These are phyloP conservation scores for Drosophila mayri DNA, from an alignment of 1,140 invertebrate species.

Conservation along the genomic window DNA sequence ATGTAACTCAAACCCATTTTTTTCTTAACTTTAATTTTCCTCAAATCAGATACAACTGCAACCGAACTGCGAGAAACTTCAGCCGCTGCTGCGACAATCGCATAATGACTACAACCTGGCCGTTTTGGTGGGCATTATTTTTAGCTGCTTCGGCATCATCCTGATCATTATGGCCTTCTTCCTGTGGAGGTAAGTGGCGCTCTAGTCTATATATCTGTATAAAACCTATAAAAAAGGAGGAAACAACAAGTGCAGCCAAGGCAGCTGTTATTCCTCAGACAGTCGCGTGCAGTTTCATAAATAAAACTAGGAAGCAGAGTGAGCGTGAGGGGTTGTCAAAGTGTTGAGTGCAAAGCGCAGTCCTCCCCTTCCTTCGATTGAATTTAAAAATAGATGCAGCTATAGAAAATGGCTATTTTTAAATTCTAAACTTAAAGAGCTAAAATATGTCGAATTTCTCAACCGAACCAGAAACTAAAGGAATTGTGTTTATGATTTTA, in stretches of 20 bases:
- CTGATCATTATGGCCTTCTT: conserved; percentile 90
- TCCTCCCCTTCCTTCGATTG: conserved; percentile 19
- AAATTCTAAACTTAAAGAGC: conserved; percentile 1
- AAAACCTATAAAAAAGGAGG: background rate
- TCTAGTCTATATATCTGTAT: conserved; percentile 23
- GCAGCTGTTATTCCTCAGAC: conserved; percentile 40
- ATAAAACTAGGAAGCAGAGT: conserved; percentile 35
- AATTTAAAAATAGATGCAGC: conserved; percentile 53
- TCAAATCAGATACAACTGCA: conserved; percentile 85
- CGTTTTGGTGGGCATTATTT: conserved; percentile 90
- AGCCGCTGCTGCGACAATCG: conserved; percentile 86
- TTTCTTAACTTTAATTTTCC: background rate
- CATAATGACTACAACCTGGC: conserved; percentile 89
- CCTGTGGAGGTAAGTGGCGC: conserved; percentile 90
- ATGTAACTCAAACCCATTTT: background rate
- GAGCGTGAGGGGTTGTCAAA: conserved; percentile 37
- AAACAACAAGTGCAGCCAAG: conserved; percentile 51
- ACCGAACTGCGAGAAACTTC: conserved; percentile 89
- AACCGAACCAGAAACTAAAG: background rate
- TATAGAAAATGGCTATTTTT: conserved; percentile 45
- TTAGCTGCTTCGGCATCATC: conserved; percentile 90
- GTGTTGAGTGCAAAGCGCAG: conserved; percentile 33
- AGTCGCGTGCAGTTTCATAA: conserved; percentile 57
- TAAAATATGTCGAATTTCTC: conserved; percentile 8
- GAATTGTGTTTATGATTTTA: background rate